Evolutionary conservation across 2,113 vertebrate species (phyloP), one percentile per base, ranked within the genome.

Genomic region (Engraulis encrasicolus): DNA sequence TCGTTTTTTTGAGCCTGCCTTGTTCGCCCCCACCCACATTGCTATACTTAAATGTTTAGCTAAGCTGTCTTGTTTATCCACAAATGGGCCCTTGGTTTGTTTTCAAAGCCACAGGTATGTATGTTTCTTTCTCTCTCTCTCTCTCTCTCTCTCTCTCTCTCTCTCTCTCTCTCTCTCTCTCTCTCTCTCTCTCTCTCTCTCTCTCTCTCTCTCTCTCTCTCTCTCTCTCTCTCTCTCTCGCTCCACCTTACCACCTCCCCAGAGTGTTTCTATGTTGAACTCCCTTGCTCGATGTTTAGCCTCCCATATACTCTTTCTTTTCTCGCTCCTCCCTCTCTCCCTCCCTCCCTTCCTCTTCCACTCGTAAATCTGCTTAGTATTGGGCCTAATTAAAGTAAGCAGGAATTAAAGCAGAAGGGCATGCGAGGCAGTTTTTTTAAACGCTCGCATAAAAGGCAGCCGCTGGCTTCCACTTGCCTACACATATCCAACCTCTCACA

Each of bases 321-420:
- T n/a, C n/a, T n/a, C n/a, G n/a, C n/a, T n/a, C n/a, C n/a, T n/a
- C 6, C 58, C 7, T 23, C 58, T 6, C n/a, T 23, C 58, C 23
- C 6, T 9, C 20, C 6, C n/a, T 11, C 7, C 23, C 58, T 12
- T 9, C 58, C 1, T 2, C 58, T 0, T n/a, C 6, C 6, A 11
- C 58, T 27, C 12, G 58, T 27, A 66, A 40, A 82, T 71, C 52
- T 45, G 20, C 23, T 71, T 61, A 71, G 23, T 54, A 74, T 80
- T 80, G 38, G 6, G 54, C 20, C 79, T 84, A 84, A 80, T 84
- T 74, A 84, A 71, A 79, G 52, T 78, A 61, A 48, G 66, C 48
- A 82, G 81, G 38, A 27, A 78, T 66, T 49, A 50, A 48, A 79
- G 61, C 52, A 79, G 40, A 79, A 79, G 27, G 49, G 36, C 45